phyloP scores from a whole-genome alignment of 1,140 invertebrate genomes.

The Diorhabda carinulata region DNA sequence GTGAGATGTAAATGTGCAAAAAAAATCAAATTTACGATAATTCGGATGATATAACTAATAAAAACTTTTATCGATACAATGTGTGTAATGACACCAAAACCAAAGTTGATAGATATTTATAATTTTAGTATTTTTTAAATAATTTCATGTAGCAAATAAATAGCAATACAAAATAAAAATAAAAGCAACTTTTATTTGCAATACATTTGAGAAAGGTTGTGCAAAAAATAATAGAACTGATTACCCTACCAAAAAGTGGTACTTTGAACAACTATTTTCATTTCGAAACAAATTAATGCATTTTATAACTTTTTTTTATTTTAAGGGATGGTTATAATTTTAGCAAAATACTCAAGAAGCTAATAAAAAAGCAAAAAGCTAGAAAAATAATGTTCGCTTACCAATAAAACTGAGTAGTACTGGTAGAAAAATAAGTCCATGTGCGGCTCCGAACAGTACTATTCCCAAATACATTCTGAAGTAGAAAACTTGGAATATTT shows the following conservation, averaged over 20 bases:
- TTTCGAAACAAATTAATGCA: background rate
- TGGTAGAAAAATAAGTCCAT: conserved; percentile 94
- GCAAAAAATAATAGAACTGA: too few relatives aligned
- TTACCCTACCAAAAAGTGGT: background rate
- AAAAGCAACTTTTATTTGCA: too few relatives aligned
- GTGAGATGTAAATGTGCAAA: background rate
- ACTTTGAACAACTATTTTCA: background rate
- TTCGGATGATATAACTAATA: background rate
- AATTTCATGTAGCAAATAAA: too few relatives aligned
- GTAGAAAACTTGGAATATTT: conserved; percentile 97
- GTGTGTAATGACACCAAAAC: too few relatives aligned
- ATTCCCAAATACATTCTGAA: conserved; percentile 98
- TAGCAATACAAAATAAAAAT: too few relatives aligned
- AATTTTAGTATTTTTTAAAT: too few relatives aligned
- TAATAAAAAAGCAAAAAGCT: conserved; percentile 8
- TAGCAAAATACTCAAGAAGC: background rate
- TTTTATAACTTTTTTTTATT: background rate
- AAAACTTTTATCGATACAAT: background rate
- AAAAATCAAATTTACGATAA: background rate
- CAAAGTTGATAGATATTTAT: too few relatives aligned
- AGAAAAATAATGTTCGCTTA: conserved; percentile 54
- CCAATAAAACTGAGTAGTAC: conserved; percentile 94
- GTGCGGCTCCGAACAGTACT: conserved; percentile 91
- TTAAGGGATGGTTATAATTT: background rate
- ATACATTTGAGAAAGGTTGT: too few relatives aligned